A percentile compares a stretch with the other conserved stretches of the same genome.
phyloP scores from a whole-genome alignment of 2,113 vertebrate species.

The Indicator indicator region DNA sequence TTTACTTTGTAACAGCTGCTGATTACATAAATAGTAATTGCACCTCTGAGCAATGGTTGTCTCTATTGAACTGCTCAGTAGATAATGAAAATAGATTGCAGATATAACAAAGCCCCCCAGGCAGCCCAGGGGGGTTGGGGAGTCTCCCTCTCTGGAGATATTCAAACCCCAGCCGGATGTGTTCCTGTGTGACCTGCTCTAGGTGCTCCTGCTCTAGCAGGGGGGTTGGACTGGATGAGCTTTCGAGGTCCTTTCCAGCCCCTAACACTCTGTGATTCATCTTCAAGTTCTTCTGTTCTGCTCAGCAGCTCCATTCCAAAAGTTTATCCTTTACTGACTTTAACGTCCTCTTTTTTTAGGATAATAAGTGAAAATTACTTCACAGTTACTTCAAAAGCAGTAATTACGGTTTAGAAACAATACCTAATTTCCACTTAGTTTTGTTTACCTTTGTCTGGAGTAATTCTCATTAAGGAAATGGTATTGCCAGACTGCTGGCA shows the following conservation, averaged over 20 bases:
- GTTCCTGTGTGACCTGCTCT: no score
- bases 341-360: neutral
- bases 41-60: neutral
- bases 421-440: conserved; percentile 14
- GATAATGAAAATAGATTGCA: conserved; percentile 19
- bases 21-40: conserved; percentile 25
- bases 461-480: neutral
- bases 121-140: no score
- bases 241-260: no score
- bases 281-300: conserved; percentile 1
- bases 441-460: conserved; percentile 48
- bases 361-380: conserved; percentile 34
- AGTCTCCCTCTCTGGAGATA: no score
- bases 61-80: neutral
- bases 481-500: conserved; percentile 10
- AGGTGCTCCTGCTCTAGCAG: no score
- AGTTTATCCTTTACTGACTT: neutral
- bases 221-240: no score
- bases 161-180: no score
- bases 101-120: neutral
- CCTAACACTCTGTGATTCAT: neutral
- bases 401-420: conserved; percentile 37
- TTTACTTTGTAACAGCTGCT: conserved; percentile 45
- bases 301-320: neutral
- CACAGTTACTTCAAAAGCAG: conserved; percentile 37